phyloP scores from a whole-genome alignment of 2,888 invertebrate genomes.

The Leptinotarsa rubiginosa region DNA sequence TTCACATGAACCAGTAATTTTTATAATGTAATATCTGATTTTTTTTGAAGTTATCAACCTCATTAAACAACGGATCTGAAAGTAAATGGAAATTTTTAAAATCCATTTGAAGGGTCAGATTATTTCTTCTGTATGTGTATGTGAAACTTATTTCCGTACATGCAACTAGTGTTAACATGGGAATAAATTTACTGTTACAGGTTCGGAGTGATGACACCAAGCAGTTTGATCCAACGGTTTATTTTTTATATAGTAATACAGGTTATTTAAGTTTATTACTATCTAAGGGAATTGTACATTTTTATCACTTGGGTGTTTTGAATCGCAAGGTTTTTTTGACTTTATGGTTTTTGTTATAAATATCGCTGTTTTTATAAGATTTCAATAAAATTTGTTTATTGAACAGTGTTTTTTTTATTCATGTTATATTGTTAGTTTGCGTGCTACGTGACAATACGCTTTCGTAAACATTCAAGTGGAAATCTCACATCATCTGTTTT shows the following conservation, averaged over 20 bases:
- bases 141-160: not conserved
- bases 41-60: too few relatives aligned
- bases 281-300: not conserved
- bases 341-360: not conserved
- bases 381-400: constrained; percentile 7
- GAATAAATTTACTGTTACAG: not conserved
- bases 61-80: too few relatives aligned
- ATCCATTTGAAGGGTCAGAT: too few relatives aligned
- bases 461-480: too few relatives aligned
- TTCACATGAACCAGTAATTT: too few relatives aligned
- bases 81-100: too few relatives aligned
- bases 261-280: not conserved
- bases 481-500: too few relatives aligned
- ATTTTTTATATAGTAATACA: not conserved
- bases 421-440: not conserved
- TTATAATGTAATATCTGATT: too few relatives aligned
- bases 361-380: constrained; percentile 9
- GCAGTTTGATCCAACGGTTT: not conserved
- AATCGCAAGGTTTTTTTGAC: not conserved
- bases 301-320: not conserved
- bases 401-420: not conserved
- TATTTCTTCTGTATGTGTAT: too few relatives aligned
- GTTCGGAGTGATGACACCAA: not conserved
- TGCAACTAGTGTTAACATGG: not conserved
- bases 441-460: too few relatives aligned